Percentiles rank a stretch among this genome's conserved stretches.
phyloP scores from a whole-genome alignment of 1,140 invertebrate genomes.

The Zaprionus tsacasi region DNA sequence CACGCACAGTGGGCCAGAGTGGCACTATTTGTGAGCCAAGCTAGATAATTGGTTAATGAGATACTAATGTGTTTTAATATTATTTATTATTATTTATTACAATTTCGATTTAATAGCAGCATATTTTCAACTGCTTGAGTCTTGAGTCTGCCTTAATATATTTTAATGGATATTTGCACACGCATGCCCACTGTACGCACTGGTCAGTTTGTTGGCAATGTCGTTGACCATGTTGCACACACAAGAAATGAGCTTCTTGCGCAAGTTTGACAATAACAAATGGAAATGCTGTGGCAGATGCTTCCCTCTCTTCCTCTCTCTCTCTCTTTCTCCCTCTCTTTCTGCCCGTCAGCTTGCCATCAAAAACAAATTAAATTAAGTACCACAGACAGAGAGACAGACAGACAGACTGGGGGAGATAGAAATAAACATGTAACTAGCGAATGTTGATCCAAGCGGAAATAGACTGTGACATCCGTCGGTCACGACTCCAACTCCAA shows the following conservation, averaged over 20 bases:
- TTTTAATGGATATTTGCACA: too few species aligned
- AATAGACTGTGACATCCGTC: conserved; percentile 78
- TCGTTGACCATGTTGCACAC: conserved; percentile 41
- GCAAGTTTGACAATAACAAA: conserved; percentile 68
- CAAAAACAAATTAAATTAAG: conserved; percentile 64
- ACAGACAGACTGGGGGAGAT: not conserved
- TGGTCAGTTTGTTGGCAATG: conserved; percentile 11
- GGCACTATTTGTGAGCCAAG: not conserved
- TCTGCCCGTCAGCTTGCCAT: conserved; percentile 50
- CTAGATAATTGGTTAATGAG: too few species aligned
- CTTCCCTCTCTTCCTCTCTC: not conserved
- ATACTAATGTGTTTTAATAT: too few species aligned
- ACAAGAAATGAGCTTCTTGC: conserved; percentile 59
- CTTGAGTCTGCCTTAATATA: too few species aligned
- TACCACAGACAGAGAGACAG: conserved; percentile 24
- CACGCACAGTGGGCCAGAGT: conserved; percentile 50
- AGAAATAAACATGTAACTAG: conserved; percentile 45
- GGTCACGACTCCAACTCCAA: conserved; percentile 11
- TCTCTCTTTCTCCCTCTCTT: not conserved
- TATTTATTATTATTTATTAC: too few species aligned
- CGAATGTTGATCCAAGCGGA: conserved; percentile 48
- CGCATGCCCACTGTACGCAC: conserved; percentile 2
- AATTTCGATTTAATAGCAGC: too few species aligned
- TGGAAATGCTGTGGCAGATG: conserved; percentile 53
- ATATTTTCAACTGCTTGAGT: too few species aligned